Percentiles rank a stretch among this genome's conserved stretches.
phyloP scores from a whole-genome alignment of 2,113 vertebrate species.

The Tachycineta bicolor region DNA sequence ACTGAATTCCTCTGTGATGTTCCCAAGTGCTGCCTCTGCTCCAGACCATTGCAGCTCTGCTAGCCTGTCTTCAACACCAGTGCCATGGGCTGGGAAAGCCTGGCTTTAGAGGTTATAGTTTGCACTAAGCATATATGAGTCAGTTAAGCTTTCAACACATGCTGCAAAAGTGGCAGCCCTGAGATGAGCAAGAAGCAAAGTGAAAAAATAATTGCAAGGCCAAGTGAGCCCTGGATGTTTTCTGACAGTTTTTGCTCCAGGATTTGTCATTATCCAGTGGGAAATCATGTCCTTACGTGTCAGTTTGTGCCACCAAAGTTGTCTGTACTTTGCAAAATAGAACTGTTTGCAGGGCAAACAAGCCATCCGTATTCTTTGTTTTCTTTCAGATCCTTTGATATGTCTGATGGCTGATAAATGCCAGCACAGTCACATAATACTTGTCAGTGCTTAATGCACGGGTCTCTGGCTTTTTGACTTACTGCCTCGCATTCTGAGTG shows the following conservation, averaged over 20 bases:
- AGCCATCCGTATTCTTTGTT: neutral
- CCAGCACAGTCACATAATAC: neutral
- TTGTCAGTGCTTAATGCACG: neutral
- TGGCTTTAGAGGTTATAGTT: neutral
- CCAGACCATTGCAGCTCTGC: neutral
- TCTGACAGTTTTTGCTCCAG: constrained; percentile 3
- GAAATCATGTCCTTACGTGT: neutral
- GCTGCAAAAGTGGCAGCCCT: neutral
- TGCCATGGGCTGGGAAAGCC: neutral
- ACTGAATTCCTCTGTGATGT: neutral
- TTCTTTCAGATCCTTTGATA: neutral
- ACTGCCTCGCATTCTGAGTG: neutral
- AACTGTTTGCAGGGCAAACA: neutral
- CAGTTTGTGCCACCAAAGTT: neutral
- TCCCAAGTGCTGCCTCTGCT: neutral
- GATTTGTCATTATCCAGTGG: neutral
- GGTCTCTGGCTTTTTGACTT: neutral
- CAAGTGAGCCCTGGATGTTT: neutral
- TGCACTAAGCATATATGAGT: neutral
- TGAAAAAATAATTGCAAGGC: neutral
- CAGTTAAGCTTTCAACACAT: neutral
- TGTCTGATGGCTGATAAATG: neutral
- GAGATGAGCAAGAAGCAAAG: constrained; percentile 2
- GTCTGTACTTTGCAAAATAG: neutral
- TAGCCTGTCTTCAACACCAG: neutral